Percentiles rank a stretch among this genome's conserved stretches.
Conservation (phyloP, 2,797 vertebrate species). For the Siniperca undulata region DNA sequence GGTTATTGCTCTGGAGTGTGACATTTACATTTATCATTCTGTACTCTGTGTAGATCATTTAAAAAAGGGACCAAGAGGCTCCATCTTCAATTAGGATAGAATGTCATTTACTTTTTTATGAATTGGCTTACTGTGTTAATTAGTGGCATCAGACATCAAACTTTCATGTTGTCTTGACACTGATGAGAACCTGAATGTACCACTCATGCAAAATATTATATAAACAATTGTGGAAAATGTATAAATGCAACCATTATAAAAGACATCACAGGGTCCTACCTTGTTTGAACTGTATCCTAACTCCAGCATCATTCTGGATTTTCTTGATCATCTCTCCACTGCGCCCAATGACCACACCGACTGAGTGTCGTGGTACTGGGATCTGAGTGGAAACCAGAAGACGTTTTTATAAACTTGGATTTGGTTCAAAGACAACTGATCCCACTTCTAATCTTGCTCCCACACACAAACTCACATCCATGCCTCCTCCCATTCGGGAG, state of each 20-base stretch:
- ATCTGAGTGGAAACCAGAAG: constrained; percentile 78
- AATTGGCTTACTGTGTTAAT: neutral
- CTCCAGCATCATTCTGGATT: constrained; percentile 93
- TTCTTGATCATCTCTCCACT: constrained; percentile 96
- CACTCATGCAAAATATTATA: neutral
- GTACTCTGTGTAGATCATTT: too few relatives aligned
- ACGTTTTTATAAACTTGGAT: neutral
- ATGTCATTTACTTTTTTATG: neutral
- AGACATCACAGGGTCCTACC: constrained; percentile 71
- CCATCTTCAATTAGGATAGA: neutral
- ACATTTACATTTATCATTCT: neutral
- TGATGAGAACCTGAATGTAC: neutral
- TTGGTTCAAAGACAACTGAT: neutral
- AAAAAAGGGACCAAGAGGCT: neutral
- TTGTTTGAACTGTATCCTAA: constrained; percentile 95
- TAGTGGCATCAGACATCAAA: neutral
- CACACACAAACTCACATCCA: constrained; percentile 74
- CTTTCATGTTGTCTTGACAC: neutral
- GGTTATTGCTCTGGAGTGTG: too few relatives aligned
- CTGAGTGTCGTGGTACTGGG: constrained; percentile 91
- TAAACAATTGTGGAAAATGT: neutral
- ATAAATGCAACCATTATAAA: neutral
- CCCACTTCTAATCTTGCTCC: neutral
- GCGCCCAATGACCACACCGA: constrained; percentile 92
- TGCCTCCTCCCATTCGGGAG: constrained; percentile 86